Base-by-base conservation (phyloP, 2,797 vertebrate species). In the Cyprinodon diabolis region DNA sequence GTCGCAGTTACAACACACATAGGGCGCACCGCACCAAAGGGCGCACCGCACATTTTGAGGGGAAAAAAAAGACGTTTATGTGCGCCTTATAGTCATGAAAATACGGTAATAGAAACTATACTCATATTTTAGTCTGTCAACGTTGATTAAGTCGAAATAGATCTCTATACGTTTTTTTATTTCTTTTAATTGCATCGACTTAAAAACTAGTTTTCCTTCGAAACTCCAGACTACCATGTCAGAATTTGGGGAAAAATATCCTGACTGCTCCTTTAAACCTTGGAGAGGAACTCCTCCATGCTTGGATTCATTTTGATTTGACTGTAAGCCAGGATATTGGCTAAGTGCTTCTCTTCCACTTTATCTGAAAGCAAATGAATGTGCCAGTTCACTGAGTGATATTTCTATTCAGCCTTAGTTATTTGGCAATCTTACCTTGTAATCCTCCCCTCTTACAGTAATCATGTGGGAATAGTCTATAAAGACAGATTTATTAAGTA, bases 301-400 rank as follows among this genome's bases (percentile, higher is more conserved):
- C 10, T 57, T 85, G 55, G 25, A 30, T 58, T 47, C 55, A 65
- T 74, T 65, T 49, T 40, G 40, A 55, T 67, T 57, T 74, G 52
- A 56, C 57, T 25, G 9, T 17, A 14, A 68, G 81, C 80, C 82
- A 88, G 40, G 51, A 23, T 68, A 72, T 85, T 86, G 77, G 58
- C 72, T 81, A 51, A 45, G 62, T 43, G 43, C 54, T 45, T 40
- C 30, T 19, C 51, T 12, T 43, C 49, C 56, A 47, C 82, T 85
- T 84, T 43, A 80, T 81, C 25, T 77, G 74, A 11, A 54, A 74
- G 56, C 76, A 71, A 69, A 56, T 56, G 78, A 15, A 45, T 72
- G 73, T 79, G 75, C 72, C 69, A 75, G 49, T 55, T 30, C 65
- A n/a, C 63, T 71, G 23, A 79, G 69, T 82, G 72, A 79, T 65